Evolutionary conservation across 2,113 vertebrate genomes (phyloP).

Genomic region (Gadus chalcogrammus): DNA sequence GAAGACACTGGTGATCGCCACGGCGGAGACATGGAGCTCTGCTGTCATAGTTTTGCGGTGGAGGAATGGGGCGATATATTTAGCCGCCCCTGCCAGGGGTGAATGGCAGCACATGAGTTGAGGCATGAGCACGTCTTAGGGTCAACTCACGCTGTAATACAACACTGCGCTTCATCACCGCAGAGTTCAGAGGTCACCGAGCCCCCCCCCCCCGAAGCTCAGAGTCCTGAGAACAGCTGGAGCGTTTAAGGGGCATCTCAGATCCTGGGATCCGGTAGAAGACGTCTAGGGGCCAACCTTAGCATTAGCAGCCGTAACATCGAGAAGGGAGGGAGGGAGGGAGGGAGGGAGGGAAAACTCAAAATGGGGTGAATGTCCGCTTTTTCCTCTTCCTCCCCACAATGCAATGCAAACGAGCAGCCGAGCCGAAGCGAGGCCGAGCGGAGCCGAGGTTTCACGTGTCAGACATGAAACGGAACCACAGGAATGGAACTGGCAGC

Average conservation of each 20-base stretch:
- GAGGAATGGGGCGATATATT: conserved; percentile 35
- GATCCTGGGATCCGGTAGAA: conserved; percentile 16
- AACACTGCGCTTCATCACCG: conserved; percentile 30
- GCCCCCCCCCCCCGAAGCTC: conserved; percentile 42
- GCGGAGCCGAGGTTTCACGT: conserved; percentile 41
- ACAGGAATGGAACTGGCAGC: conserved; percentile 72
- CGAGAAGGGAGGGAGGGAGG: conserved; percentile 5
- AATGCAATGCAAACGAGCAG: conserved; percentile 8
- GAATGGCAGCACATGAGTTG: conserved; percentile 16
- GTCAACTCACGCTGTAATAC: conserved; percentile 54
- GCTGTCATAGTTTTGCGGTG: conserved; percentile 14
- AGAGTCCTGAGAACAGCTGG: conserved; percentile 63
- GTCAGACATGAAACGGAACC: conserved; percentile 71
- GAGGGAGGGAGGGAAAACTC: conserved; percentile 22
- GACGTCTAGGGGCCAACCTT: conserved; percentile 52
- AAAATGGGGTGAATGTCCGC: conserved; percentile 9
- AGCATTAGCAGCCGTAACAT: conserved; percentile 24
- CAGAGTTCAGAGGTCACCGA: conserved; percentile 55
- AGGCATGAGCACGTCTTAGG: conserved; percentile 45
- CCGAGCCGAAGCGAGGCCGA: too few relatives aligned
- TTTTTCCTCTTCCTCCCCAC: conserved; percentile 26
- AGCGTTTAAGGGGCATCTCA: conserved; percentile 34
- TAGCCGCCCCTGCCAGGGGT: conserved; percentile 30
- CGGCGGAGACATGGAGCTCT: conserved; percentile 4
- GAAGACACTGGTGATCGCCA: too few relatives aligned